Evolutionary conservation across 2,113 vertebrate genomes (phyloP).

Genomic region (Actinemys pallida): DNA sequence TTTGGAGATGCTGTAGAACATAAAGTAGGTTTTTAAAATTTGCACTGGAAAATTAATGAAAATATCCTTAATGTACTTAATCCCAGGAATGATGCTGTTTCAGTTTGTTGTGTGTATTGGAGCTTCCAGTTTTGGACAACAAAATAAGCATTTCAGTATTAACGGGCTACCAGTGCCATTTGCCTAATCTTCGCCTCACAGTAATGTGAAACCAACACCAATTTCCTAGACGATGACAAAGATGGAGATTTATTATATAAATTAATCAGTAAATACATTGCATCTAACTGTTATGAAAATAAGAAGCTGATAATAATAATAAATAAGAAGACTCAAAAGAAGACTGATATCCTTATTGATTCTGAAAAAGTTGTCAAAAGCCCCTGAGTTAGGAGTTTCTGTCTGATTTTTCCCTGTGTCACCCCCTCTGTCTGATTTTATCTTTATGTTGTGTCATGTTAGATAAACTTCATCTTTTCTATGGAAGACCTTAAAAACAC

Average conservation of each 20-base stretch:
- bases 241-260: neutral
- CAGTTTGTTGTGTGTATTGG: neutral
- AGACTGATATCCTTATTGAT: neutral
- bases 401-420: neutral
- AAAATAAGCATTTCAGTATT: neutral
- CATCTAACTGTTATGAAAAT: neutral
- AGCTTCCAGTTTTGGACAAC: neutral
- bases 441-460: neutral
- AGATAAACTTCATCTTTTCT: neutral
- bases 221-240: neutral
- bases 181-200: neutral
- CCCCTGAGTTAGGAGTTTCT: neutral
- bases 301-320: no score
- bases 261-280: neutral
- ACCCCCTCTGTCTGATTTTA: neutral
- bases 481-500: neutral
- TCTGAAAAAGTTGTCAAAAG: neutral
- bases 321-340: no score
- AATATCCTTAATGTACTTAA: conserved; percentile 69
- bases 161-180: neutral
- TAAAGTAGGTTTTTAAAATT: conserved; percentile 65
- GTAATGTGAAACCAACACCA: neutral
- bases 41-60: conserved; percentile 78
- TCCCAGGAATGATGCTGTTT: conserved; percentile 11
- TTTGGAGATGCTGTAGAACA: conserved; percentile 38